These are phyloP conservation scores for Campoplex nolae DNA, from an alignment of 2,888 invertebrate species.

Conservation along the genomic window DNA sequence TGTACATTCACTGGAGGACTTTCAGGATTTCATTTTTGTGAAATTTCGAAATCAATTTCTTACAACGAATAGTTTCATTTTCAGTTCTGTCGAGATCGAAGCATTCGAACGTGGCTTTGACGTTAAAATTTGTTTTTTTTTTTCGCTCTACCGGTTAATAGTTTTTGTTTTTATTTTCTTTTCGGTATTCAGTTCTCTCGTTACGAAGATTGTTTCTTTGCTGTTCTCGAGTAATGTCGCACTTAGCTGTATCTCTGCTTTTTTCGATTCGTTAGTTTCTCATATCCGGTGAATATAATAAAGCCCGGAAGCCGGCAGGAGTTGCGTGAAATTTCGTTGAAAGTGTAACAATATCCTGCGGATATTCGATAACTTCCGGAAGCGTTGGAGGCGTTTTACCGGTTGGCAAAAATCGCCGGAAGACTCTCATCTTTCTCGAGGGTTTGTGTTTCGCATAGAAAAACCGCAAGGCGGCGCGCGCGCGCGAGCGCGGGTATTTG, in stretches of 20 bases:
- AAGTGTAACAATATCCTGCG: background rate
- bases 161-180: background rate
- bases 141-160: background rate
- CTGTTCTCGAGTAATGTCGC: background rate
- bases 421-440: background rate
- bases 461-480: slow-evolving; percentile 44
- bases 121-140: background rate
- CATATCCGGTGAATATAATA: background rate
- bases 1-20: too few species aligned
- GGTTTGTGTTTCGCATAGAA: background rate
- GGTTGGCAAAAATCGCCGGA: slow-evolving; percentile 18
- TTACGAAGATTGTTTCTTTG: background rate
- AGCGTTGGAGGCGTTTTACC: slow-evolving; percentile 36
- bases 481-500: slow-evolving; percentile 32
- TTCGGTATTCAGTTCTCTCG: background rate
- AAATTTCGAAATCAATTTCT: background rate
- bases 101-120: background rate
- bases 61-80: background rate
- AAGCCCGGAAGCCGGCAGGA: background rate
- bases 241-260: background rate
- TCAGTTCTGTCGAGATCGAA: background rate
- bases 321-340: background rate
- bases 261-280: background rate
- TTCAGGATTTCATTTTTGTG: background rate
- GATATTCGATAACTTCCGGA: slow-evolving; percentile 30